phyloP scores from a whole-genome alignment of 2,113 vertebrate genomes.

The Choloepus hoffmanni region DNA sequence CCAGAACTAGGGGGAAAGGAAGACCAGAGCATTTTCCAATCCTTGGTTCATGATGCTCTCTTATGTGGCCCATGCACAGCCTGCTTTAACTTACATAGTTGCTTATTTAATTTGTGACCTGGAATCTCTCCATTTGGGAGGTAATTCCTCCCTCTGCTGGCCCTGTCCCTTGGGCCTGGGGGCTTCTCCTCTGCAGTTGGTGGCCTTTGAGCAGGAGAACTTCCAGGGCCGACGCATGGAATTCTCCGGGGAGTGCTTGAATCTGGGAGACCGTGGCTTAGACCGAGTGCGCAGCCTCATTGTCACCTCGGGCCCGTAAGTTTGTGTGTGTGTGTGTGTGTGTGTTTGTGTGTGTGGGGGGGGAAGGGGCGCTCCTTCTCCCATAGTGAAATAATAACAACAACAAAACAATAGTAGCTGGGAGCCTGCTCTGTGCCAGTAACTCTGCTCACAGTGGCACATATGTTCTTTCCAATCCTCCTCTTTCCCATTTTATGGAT shows the following conservation, averaged over 20 bases:
- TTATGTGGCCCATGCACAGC: rapidly evolving
- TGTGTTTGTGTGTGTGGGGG: too few relatives aligned
- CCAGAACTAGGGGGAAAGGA: neutral
- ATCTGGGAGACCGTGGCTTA: constrained; percentile 93
- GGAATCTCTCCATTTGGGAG: neutral
- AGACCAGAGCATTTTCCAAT: too few relatives aligned
- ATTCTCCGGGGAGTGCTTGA: constrained; percentile 93
- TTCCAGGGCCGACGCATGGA: constrained; percentile 96
- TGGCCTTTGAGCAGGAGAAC: constrained; percentile 96
- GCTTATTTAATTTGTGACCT: neutral
- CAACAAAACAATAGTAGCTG: neutral
- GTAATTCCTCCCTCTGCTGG: neutral
- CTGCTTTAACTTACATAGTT: neutral
- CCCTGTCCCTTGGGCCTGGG: rapidly evolving
- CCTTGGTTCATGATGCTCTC: neutral
- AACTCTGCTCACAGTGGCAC: rapidly evolving
- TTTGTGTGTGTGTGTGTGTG: constrained; percentile 74
- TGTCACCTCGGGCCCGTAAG: constrained; percentile 96
- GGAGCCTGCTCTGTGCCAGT: neutral
- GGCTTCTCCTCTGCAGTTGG: constrained; percentile 86
- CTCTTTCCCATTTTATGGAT: neutral
- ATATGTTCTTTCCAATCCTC: too few relatives aligned
- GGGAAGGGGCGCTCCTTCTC: rapidly evolving
- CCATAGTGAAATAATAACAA: too few relatives aligned
- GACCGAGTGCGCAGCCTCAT: constrained; percentile 95